Evolutionary conservation across 1,140 invertebrate genomes (phyloP).

Genomic region (Macrobrachium rosenbergii): DNA sequence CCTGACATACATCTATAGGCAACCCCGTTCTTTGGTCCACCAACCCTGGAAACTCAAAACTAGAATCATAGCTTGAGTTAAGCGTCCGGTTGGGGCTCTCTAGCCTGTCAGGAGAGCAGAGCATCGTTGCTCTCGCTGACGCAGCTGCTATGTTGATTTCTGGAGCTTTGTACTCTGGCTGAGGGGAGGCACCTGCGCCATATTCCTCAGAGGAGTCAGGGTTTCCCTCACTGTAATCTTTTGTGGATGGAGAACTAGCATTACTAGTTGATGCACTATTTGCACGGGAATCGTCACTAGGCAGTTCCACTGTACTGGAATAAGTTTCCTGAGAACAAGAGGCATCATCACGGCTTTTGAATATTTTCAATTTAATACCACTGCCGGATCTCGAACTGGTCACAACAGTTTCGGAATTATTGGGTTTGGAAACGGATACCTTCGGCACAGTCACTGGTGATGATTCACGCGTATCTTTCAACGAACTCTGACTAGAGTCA

Average conservation of each 20-base stretch:
- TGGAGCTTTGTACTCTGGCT: constrained; percentile 51
- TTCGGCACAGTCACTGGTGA: not conserved
- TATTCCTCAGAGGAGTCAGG: constrained; percentile 58
- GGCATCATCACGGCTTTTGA: constrained; percentile 61
- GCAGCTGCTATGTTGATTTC: constrained; percentile 44
- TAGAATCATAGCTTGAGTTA: constrained; percentile 56
- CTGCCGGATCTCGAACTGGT: constrained; percentile 43
- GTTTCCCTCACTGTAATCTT: constrained; percentile 55
- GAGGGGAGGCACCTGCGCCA: constrained; percentile 42
- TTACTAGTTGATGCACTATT: constrained; percentile 61
- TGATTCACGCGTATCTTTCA: constrained; percentile 36
- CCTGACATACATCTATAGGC: constrained; percentile 44
- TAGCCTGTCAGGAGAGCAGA: constrained; percentile 44
- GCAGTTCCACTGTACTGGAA: constrained; percentile 64
- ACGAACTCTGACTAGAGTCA: constrained; percentile 26
- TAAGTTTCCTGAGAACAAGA: constrained; percentile 64
- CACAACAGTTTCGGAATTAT: constrained; percentile 26
- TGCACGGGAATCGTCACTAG: constrained; percentile 64
- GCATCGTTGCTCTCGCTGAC: constrained; percentile 18
- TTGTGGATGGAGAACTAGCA: constrained; percentile 62
- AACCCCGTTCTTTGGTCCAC: constrained; percentile 64
- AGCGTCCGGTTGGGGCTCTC: constrained; percentile 37
- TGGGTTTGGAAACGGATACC: not conserved
- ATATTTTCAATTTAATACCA: constrained; percentile 66
- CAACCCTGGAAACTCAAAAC: constrained; percentile 57